Evolutionary conservation across 2,113 vertebrate genomes (phyloP).

Genomic region (Benitochromis conjunctus): DNA sequence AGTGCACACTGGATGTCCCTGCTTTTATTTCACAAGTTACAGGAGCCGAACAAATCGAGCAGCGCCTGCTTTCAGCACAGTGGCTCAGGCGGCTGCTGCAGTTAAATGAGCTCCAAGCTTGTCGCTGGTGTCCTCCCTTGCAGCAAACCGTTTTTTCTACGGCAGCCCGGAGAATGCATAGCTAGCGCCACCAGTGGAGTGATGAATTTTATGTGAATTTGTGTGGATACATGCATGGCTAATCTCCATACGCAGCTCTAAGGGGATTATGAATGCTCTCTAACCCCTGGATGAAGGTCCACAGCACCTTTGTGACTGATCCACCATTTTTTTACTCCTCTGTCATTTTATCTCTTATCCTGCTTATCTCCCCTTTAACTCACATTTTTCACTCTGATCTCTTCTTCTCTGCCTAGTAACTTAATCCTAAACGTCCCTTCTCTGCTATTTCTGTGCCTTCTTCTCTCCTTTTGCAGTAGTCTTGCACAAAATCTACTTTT

Average conservation of each 20-base stretch:
- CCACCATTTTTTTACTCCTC: background rate
- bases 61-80: background rate
- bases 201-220: background rate
- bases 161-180: background rate
- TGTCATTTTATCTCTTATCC: background rate
- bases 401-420: background rate
- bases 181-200: background rate
- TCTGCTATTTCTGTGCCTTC: background rate
- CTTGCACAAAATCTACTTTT: background rate
- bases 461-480: background rate
- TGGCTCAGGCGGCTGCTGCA: background rate
- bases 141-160: background rate
- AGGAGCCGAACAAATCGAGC: background rate
- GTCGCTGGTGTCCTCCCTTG: background rate
- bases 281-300: background rate
- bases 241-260: background rate
- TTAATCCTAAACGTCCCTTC: background rate
- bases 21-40: background rate
- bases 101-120: background rate
- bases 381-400: background rate
- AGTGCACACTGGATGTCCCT: background rate
- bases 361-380: conserved; percentile 6
- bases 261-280: conserved; percentile 7
- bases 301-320: background rate
- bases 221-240: background rate